Base-by-base conservation (phyloP, 2,888 invertebrate species). In the Eristalis pertinax region DNA sequence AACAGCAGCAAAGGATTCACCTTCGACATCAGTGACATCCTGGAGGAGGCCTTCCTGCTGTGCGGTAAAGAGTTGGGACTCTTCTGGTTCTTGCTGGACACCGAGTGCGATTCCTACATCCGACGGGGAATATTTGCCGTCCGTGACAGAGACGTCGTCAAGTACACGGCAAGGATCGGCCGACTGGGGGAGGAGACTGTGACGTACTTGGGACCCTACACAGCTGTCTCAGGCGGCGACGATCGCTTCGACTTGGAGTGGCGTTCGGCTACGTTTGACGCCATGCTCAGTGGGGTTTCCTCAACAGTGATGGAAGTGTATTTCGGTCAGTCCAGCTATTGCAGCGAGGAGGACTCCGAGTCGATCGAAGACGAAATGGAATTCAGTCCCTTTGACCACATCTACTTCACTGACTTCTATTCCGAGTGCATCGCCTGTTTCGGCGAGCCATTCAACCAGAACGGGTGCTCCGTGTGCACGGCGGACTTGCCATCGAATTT, bases 211-310 rank as follows among this genome's bases (percentile, higher is more conserved):
- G 43, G 43, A 4, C 43, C 75, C 3, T 69, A 43, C 11, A 32
- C 58, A 22, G 65, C 70, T 0, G 74, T 19, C 7, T 10, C 24
- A 1, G 22, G 50, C 50, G 24, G 22, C 13, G 62, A 5, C n/a
- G 43, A 8, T 43, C 69, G 19, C 4, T 82, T 58, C 35, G 75
- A 76, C 22, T 4, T 75, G 8, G 69, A 82, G 7, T 82, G 75
- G 81, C 58, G 69, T 7, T 69, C 65, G 50, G 19, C 26, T 5
- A 64, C 41, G 19, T 11, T 74, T 5, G 62, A 80, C 2, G 11
- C 2, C 2, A 56, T 68, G 22, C 22, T 50, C 35, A 26, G 38
- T 26, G 38, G 38, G 1, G 41, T 26, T 4, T 43, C 73, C 1
- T 35, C 60, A 1, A 75, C 70, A 11, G 22, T 65, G 0, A 11